Conservation (phyloP, 2,113 vertebrate genomes). For the Cyrtonyx montezumae region DNA sequence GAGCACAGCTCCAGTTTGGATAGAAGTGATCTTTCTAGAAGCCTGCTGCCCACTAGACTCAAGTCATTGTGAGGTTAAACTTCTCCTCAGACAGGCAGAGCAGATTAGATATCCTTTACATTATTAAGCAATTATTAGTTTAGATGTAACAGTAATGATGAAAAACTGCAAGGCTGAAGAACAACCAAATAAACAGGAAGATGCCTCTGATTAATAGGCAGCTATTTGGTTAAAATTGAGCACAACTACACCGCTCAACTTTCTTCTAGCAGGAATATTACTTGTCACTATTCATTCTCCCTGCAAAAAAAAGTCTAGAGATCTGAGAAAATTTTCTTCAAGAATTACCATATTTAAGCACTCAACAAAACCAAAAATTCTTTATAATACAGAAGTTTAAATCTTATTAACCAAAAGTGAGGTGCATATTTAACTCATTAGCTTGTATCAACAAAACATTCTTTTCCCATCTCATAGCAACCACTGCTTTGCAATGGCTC, state of each 20-base stretch:
- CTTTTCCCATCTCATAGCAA: not conserved
- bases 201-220: not conserved
- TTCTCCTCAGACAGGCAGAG: not conserved
- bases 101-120: not conserved
- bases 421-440: slow-evolving; percentile 32
- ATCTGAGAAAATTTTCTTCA: not conserved
- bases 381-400: not conserved
- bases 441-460: not conserved
- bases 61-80: not conserved
- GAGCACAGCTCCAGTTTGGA: not conserved
- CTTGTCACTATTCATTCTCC: not conserved
- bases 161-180: not conserved
- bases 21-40: not conserved
- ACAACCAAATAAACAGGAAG: not conserved
- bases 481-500: slow-evolving; percentile 24
- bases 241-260: not conserved
- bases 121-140: not conserved
- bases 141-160: not conserved
- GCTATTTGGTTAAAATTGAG: not conserved
- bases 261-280: not conserved
- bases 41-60: not conserved
- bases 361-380: not conserved
- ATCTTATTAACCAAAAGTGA: slow-evolving; percentile 23
- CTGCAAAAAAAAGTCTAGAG: not conserved
- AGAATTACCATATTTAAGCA: not conserved